Base-by-base conservation (phyloP, 2,113 vertebrate species). In the Platysteira castanea region DNA sequence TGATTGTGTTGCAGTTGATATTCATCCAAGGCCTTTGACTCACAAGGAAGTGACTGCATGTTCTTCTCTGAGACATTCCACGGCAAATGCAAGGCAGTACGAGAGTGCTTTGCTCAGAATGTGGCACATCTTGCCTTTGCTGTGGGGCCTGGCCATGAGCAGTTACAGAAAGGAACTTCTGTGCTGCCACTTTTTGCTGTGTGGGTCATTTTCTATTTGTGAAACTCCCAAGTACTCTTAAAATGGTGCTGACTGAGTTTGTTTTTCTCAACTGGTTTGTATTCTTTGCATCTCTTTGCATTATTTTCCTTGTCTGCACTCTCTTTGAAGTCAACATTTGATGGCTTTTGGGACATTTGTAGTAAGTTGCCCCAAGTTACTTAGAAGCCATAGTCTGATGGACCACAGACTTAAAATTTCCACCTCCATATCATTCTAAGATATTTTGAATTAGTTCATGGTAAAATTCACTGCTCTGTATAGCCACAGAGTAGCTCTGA, bases 1-100 rank as follows among this genome's bases (percentile, higher is more conserved):
- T 93, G 91, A 75, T 95, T 50, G 8, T 92, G 68, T 75, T 94
- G 90, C 85, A 69, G 94, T 93, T 96, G 94, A 90, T 95, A 59
- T 1, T 92, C 42, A 70, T 95, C 95, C 95, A 89, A 93, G 76
- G 89, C 59, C 86, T 95, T 96, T 96, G 96, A 95, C 94, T 97
- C 95, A 92, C 83, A 69, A 78, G 95, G 95, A 96, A 93, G 94
- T 95, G 95, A 87, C 93, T 96, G 84, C 71, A 2, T 81, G 47
- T 75, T 95, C 75, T 85, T 80, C 90, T 57, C 50, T 30, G 79
- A 92, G 64, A 19, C 50, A 39, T 96, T 95, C 80, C 94, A 28
- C 83, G 78, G 91, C 61, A 86, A 92, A 57, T 23, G 54, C 79
- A 84, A 33, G 71, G 90, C 92, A 70, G 44, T n/a, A 8, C 0